These are phyloP conservation scores for Athene cunicularia DNA, from an alignment of 2,113 vertebrate genomes.

Conservation along the genomic window DNA sequence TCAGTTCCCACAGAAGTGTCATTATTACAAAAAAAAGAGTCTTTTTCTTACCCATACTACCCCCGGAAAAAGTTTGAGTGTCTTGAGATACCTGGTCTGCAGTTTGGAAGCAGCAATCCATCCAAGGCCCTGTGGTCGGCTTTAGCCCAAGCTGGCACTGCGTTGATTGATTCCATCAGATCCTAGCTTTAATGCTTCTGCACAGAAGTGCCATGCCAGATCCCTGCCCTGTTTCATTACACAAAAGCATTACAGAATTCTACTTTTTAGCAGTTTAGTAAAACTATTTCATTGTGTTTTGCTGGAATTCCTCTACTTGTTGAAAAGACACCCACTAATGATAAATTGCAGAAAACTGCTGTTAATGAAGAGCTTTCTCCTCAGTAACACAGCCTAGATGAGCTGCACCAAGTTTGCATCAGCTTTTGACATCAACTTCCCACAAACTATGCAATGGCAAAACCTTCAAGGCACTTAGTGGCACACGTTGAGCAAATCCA, in stretches of 20 bases:
- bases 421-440: background rate
- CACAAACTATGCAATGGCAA: background rate
- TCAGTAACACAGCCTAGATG: background rate
- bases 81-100: background rate
- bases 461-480: background rate
- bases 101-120: background rate
- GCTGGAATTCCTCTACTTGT: background rate
- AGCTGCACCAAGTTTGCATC: background rate
- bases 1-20: background rate
- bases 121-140: background rate
- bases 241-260: background rate
- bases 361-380: background rate
- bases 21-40: background rate
- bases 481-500: background rate
- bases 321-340: background rate
- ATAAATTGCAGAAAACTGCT: background rate
- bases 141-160: background rate
- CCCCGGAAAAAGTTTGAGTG: background rate
- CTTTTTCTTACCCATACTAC: background rate
- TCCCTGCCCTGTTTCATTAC: background rate
- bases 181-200: background rate
- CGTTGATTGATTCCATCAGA: background rate
- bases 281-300: background rate
- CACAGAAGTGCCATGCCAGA: background rate
- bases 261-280: background rate